Evolutionary conservation across 2,888 invertebrate species (phyloP).

Genomic region (Melanophora roralis): DNA sequence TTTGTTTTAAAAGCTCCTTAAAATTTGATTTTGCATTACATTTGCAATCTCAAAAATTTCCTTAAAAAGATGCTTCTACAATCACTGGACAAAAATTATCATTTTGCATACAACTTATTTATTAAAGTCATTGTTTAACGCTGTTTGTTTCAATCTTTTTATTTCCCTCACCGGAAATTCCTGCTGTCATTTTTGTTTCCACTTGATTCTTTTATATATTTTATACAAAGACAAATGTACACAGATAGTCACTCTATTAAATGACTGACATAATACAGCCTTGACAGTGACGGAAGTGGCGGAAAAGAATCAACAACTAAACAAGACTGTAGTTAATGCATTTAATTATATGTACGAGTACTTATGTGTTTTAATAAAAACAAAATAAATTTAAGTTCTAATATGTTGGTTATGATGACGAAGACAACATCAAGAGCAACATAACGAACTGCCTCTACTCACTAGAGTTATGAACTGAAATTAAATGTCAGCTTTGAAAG

Average conservation of each 20-base stretch:
- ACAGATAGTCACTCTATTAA: conserved; percentile 6
- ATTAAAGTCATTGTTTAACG: conserved; percentile 29
- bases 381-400: conserved; percentile 45
- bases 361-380: conserved; percentile 59
- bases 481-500: conserved; percentile 52
- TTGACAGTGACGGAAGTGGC: conserved; percentile 18
- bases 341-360: conserved; percentile 51
- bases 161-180: conserved; percentile 52
- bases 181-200: conserved; percentile 55
- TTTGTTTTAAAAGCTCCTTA: no score
- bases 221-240: neutral
- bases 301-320: neutral
- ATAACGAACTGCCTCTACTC: neutral
- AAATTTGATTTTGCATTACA: neutral
- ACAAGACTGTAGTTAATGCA: conserved; percentile 24
- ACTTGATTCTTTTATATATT: conserved; percentile 5
- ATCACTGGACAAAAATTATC: neutral
- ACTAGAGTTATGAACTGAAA: conserved; percentile 31
- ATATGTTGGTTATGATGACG: conserved; percentile 1
- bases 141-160: conserved; percentile 28
- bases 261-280: conserved; percentile 52
- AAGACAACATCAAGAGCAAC: neutral
- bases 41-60: neutral
- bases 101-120: neutral
- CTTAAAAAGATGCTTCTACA: neutral